A percentile compares a stretch with the other conserved stretches of the same genome.
Conservation (phyloP, 2,888 invertebrate genomes). For the Daptonema setosum region DNA sequence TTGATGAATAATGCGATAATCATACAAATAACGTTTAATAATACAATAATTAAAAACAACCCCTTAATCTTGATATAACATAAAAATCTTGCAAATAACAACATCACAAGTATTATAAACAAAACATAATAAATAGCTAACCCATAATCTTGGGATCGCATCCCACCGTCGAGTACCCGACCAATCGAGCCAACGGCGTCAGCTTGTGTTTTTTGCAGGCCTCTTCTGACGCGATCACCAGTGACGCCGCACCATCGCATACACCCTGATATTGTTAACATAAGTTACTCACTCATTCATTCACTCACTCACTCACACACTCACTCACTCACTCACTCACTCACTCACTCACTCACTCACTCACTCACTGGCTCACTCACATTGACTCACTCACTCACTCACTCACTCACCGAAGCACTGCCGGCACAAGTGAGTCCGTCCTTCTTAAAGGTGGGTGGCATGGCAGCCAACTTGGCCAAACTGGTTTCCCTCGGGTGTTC, state of each 20-base stretch:
- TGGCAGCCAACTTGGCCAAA: slow-evolving; percentile 56
- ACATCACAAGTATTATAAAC: too few relatives aligned
- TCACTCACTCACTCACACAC: too few relatives aligned
- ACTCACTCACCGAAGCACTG: slow-evolving; percentile 46
- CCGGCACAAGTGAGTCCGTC: slow-evolving; percentile 82
- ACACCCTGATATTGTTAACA: slow-evolving; percentile 46
- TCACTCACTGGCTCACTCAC: too few relatives aligned
- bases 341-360: too few relatives aligned
- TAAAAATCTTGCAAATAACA: too few relatives aligned
- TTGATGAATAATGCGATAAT: too few relatives aligned
- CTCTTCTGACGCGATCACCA: slow-evolving; percentile 71
- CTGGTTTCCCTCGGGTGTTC: slow-evolving; percentile 78
- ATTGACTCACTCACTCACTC: too few relatives aligned
- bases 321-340: too few relatives aligned
- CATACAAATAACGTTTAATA: too few relatives aligned
- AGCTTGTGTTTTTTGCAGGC: slow-evolving; percentile 56
- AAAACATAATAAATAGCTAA: too few relatives aligned
- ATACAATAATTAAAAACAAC: too few relatives aligned
- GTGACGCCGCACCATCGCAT: slow-evolving; percentile 82
- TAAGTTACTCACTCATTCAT: neutral
- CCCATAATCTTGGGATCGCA: slow-evolving; percentile 97
- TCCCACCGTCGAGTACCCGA: slow-evolving; percentile 63
- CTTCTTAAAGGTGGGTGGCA: slow-evolving; percentile 74
- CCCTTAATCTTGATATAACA: too few relatives aligned
- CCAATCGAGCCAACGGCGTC: slow-evolving; percentile 68